Percentiles rank a stretch among this genome's conserved stretches.
Conservation (phyloP, 2,797 vertebrate species). For the Rachycentron canadum region DNA sequence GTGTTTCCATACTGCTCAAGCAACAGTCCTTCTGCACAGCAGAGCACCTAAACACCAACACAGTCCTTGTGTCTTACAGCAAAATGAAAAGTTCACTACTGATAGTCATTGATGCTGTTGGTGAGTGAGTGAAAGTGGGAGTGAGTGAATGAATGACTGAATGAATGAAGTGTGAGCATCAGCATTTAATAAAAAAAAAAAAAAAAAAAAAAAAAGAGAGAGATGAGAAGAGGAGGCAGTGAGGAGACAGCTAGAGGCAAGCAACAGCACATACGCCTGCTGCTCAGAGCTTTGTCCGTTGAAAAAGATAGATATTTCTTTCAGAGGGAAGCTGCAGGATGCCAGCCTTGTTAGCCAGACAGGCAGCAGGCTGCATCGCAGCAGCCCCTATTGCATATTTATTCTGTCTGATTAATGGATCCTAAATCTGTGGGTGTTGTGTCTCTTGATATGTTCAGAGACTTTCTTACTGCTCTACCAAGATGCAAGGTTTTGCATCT, state of each 20-base stretch:
- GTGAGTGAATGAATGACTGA: conserved; percentile 45
- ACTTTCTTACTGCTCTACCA: conserved; percentile 29
- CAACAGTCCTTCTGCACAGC: not conserved
- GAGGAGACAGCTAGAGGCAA: conserved; percentile 48
- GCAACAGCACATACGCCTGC: conserved; percentile 50
- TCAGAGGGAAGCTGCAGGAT: conserved; percentile 65
- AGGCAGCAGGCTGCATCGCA: conserved; percentile 66
- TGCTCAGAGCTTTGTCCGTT: conserved; percentile 63
- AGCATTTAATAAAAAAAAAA: conserved; percentile 38
- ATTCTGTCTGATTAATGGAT: conserved; percentile 75
- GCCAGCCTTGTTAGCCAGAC: conserved; percentile 71
- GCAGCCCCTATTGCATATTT: conserved; percentile 73
- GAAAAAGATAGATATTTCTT: conserved; percentile 57
- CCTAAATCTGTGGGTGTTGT: conserved; percentile 57
- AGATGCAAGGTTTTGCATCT: conserved; percentile 38
- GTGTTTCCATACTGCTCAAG: conserved; percentile 1
- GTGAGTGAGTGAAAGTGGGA: conserved; percentile 35
- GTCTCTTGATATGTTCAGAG: conserved; percentile 51
- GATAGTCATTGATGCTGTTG: conserved; percentile 31
- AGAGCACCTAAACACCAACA: conserved; percentile 21
- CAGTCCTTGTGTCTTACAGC: conserved; percentile 13
- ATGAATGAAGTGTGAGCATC: conserved; percentile 14
- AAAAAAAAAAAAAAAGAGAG: not conserved
- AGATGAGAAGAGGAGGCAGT: conserved; percentile 36
- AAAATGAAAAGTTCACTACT: conserved; percentile 10